These are phyloP conservation scores for Dipus sagitta DNA, from an alignment of 2,797 vertebrate species.

Conservation along the genomic window DNA sequence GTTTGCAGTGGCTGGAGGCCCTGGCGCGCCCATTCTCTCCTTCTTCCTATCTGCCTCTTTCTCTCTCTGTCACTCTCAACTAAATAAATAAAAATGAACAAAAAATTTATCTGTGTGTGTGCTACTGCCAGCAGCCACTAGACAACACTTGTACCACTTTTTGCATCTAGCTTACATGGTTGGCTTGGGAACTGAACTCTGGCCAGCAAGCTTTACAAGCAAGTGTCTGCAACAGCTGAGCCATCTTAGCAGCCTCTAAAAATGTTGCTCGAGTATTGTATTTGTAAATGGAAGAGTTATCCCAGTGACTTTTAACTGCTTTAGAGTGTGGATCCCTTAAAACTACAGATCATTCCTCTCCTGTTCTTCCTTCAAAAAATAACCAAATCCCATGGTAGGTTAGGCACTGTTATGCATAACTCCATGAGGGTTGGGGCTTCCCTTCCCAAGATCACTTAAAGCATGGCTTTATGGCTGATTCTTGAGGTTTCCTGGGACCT, in stretches of 20 bases:
- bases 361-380: background rate
- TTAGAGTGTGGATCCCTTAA: background rate
- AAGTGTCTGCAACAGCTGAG: no score
- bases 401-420: background rate
- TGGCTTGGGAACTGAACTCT: no score
- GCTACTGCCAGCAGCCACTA: no score
- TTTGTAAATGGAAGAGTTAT: background rate
- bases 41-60: no score
- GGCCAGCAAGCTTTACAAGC: background rate
- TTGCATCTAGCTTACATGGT: no score
- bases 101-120: no score
- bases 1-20: no score
- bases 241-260: slow-evolving; percentile 2
- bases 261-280: background rate
- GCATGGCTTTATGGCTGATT: background rate
- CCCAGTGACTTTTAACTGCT: background rate
- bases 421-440: background rate
- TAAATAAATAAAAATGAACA: no score
- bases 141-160: no score
- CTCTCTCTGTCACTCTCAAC: no score
- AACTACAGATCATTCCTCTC: background rate
- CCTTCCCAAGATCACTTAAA: background rate
- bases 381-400: background rate
- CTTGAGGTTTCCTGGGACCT: slow-evolving; percentile 16
- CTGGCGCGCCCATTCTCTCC: no score